These are phyloP conservation scores for Pogoniulus pusillus DNA, from an alignment of 2,797 vertebrate genomes.

Conservation along the genomic window DNA sequence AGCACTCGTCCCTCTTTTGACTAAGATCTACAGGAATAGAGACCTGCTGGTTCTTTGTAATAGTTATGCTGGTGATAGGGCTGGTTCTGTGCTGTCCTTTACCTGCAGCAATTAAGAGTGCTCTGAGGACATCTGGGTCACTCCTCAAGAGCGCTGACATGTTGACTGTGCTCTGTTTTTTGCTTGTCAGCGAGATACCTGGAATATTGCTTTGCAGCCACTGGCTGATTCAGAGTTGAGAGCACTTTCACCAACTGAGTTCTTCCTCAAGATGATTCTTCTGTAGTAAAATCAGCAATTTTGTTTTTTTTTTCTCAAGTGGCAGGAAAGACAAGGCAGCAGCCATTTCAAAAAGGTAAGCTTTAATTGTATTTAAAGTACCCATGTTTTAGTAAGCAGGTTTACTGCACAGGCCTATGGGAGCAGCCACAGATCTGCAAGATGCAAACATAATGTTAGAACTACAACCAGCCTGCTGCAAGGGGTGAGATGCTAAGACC, in stretches of 20 bases:
- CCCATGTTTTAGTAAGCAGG: constrained; percentile 67
- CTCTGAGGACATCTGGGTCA: not conserved
- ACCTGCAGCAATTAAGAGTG: not conserved
- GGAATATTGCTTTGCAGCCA: not conserved
- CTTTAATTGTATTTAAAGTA: constrained; percentile 78
- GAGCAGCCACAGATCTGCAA: constrained; percentile 47
- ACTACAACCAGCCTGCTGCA: constrained; percentile 11
- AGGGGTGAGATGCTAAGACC: not conserved
- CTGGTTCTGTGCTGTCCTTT: not conserved
- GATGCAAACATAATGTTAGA: constrained; percentile 45
- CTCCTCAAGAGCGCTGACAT: not conserved
- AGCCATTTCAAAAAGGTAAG: constrained; percentile 73
- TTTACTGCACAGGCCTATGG: constrained; percentile 29
- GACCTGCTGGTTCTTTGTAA: not conserved
- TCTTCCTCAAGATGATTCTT: not conserved
- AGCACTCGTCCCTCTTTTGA: not conserved
- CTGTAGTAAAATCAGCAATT: not conserved
- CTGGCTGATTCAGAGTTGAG: not conserved
- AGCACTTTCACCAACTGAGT: not conserved
- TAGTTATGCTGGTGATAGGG: not conserved
- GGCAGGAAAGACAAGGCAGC: constrained; percentile 44
- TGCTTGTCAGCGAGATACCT: not conserved
- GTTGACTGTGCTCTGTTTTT: constrained; percentile 22
- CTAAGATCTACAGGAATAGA: not conserved
- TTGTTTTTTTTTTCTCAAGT: not conserved